Base-by-base conservation (phyloP, 2,113 vertebrate species). In the Trematocara marginatum region DNA sequence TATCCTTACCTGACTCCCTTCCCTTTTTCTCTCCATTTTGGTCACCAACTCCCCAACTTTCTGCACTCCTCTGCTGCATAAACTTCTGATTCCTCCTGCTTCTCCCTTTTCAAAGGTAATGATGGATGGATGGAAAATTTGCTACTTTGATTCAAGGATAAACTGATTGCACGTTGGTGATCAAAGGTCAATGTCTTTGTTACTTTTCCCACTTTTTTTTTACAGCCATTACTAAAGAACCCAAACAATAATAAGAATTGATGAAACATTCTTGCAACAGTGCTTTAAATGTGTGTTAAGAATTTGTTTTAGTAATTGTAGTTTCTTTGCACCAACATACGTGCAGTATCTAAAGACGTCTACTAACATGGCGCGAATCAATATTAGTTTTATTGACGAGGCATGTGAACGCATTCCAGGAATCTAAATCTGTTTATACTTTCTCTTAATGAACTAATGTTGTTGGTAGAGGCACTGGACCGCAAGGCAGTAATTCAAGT, bases 1-100 rank as follows among this genome's bases (percentile, higher is more conserved):
- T 86, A 87, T 90, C 92, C 88, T 88, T 29, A 78, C 61, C 74
- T 92, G 88, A 90, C 90, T 86, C 42, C 49, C 20, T 86, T 79
- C 12, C 23, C 34, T 6, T 10, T 35, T 53, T 31, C 7, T 52
- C 31, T 57, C 13, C 10, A 26, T 49, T 11, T 54, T 69, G 34
- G 13, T 8, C 38, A 45, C 38, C 47, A 40, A n/a, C 84, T 66
- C 40, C 64, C 59, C 26, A 40, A 26, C 54, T 45, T 56, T 76
- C 52, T 40, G 12, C 49, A 34, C 6, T 52, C 45, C 23, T 71
- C 11, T 64, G 38, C 26, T 51, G 4, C 54, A n/a, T 56, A 52
- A 20, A 10, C 47, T 31, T 47, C 10, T 57, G 4, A 26, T 69
- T 61, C 13, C 47, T 74, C 15, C 42, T 18, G 15, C 23, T 49